Conservation (phyloP, 2,113 vertebrate genomes). For the Podarcis muralis region DNA sequence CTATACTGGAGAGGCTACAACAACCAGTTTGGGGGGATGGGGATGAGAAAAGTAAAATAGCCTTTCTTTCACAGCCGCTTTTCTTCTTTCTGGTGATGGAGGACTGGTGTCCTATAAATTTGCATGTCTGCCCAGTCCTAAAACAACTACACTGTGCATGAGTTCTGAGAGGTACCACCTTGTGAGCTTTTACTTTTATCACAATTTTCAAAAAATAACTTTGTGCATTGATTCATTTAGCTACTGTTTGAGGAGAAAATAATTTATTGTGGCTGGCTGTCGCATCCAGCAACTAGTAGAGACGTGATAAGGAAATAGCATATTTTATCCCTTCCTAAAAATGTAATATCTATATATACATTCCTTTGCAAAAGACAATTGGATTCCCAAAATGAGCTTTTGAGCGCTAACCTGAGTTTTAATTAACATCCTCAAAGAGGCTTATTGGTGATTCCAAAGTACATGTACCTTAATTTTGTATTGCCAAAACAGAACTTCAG, state of each 20-base stretch:
- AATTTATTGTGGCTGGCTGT: not conserved
- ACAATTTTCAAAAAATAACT: conserved; percentile 33
- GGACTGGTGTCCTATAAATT: not conserved
- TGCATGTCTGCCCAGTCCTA: not conserved
- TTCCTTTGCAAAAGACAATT: conserved; percentile 18
- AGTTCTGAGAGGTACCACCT: not conserved
- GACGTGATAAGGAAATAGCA: not conserved
- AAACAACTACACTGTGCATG: not conserved
- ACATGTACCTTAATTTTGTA: conserved; percentile 10
- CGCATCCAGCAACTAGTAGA: conserved; percentile 42
- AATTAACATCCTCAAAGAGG: conserved; percentile 1
- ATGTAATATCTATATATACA: not conserved
- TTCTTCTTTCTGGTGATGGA: not conserved
- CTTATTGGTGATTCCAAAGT: conserved; percentile 30
- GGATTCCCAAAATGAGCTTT: conserved; percentile 31
- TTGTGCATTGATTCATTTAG: conserved; percentile 26
- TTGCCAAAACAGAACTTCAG: conserved; percentile 26
- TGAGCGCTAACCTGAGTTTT: conserved; percentile 4
- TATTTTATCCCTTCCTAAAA: conserved; percentile 28
- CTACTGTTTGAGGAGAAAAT: accelerated
- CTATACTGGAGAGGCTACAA: not conserved
- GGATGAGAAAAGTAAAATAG: conserved; percentile 9
- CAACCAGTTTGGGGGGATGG: not conserved
- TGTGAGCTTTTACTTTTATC: conserved; percentile 11
- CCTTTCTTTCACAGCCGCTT: conserved; percentile 20